Evolutionary conservation across 2,113 vertebrate species (phyloP).

Genomic region (Tichodroma muraria): DNA sequence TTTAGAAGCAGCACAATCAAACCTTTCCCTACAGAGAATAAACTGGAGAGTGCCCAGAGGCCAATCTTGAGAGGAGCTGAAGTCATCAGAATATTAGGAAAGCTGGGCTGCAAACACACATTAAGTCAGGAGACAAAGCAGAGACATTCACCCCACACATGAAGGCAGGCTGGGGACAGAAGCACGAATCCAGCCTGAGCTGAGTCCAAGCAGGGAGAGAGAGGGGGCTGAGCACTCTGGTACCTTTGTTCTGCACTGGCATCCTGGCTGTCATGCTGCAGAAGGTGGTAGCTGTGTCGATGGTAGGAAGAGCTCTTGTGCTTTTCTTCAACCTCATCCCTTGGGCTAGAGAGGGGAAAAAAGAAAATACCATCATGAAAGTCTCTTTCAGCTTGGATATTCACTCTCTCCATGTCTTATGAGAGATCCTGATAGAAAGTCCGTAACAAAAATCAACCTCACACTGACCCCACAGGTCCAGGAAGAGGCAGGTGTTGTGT

Average conservation of each 20-base stretch:
- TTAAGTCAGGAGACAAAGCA: neutral
- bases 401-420: neutral
- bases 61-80: neutral
- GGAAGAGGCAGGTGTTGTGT: neutral
- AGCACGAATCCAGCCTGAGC: neutral
- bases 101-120: neutral
- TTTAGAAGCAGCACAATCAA: neutral
- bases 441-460: neutral
- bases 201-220: neutral
- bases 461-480: neutral
- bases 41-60: neutral
- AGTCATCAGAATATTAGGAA: neutral
- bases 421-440: neutral
- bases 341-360: conserved; percentile 69
- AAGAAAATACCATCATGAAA: neutral
- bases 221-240: neutral
- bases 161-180: neutral
- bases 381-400: neutral
- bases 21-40: neutral
- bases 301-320: conserved; percentile 86
- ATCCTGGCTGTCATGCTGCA: conserved; percentile 91
- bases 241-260: conserved; percentile 92
- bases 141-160: neutral
- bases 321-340: conserved; percentile 88
- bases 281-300: conserved; percentile 83